phyloP scores from a whole-genome alignment of 1,140 invertebrate species.

The Drosophila nikananu region DNA sequence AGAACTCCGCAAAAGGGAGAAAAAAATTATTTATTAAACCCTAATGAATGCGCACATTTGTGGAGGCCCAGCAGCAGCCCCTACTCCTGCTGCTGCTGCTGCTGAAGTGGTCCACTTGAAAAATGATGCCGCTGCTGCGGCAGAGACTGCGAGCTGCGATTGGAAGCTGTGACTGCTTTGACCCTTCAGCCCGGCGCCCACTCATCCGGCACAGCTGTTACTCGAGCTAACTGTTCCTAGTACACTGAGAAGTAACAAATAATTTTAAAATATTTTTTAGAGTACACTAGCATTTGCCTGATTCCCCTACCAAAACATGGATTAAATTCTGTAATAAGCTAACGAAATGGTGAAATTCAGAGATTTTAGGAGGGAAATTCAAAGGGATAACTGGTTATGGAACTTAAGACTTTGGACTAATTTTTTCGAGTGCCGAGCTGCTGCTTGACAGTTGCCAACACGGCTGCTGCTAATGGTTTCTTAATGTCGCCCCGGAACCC shows the following conservation, averaged over 20 bases:
- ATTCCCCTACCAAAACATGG: too few relatives aligned
- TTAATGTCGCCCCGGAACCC: slow-evolving; percentile 61
- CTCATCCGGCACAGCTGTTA: slow-evolving; percentile 61
- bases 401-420: too few relatives aligned
- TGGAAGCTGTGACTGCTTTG: slow-evolving; percentile 62
- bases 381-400: neutral
- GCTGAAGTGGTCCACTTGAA: slow-evolving; percentile 67
- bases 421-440: slow-evolving; percentile 17
- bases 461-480: slow-evolving; percentile 77
- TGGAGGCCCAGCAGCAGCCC: slow-evolving; percentile 34
- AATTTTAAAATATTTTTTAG: neutral
- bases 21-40: slow-evolving; percentile 78
- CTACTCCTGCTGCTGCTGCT: slow-evolving; percentile 27
- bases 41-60: slow-evolving; percentile 80
- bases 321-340: too few relatives aligned
- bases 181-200: slow-evolving; percentile 64
- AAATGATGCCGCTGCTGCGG: slow-evolving; percentile 68
- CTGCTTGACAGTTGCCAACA: slow-evolving; percentile 53
- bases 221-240: slow-evolving; percentile 28
- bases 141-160: slow-evolving; percentile 47
- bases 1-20: slow-evolving; percentile 27
- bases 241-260: slow-evolving; percentile 2
- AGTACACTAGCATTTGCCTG: too few relatives aligned
- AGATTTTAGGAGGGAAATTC: neutral
- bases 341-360: neutral